Conservation (phyloP, 2,888 invertebrate species). For the Linyphia triangularis region DNA sequence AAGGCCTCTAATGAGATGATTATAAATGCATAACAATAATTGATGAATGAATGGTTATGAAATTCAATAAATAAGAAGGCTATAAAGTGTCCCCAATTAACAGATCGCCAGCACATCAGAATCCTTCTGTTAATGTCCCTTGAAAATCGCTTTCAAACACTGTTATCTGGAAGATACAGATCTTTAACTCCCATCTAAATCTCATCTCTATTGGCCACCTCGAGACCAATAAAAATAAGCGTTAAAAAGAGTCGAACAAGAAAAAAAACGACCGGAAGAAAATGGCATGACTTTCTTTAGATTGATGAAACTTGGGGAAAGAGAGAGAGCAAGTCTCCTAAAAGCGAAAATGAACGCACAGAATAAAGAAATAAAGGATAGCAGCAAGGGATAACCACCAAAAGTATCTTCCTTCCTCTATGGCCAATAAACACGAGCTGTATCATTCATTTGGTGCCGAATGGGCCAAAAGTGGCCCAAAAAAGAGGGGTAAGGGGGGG, state of each 20-base stretch:
- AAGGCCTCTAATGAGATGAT: too few relatives aligned
- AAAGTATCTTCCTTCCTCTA: constrained; percentile 34
- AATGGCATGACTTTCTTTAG: constrained; percentile 18
- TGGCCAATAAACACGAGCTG: constrained; percentile 41
- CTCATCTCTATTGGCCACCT: background rate
- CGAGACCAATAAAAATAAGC: constrained; percentile 19
- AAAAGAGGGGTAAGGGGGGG: too few relatives aligned
- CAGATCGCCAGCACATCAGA: too few relatives aligned
- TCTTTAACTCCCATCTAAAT: constrained; percentile 13
- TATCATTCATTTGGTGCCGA: constrained; percentile 38
- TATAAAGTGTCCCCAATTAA: too few relatives aligned
- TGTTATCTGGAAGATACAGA: background rate
- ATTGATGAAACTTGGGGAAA: constrained; percentile 27
- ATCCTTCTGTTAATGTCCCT: background rate
- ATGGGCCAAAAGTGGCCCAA: constrained; percentile 20
- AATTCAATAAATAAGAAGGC: too few relatives aligned
- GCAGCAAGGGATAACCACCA: constrained; percentile 21
- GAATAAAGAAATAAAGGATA: background rate
- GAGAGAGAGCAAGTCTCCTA: background rate
- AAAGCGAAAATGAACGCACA: constrained; percentile 11
- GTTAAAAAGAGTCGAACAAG: background rate
- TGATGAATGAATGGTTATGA: too few relatives aligned
- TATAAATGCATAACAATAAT: too few relatives aligned
- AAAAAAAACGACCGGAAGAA: constrained; percentile 16
- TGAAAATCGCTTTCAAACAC: constrained; percentile 7